Evolutionary conservation across 2,797 vertebrate genomes (phyloP).

Genomic region (Pseudochromis fuscus): DNA sequence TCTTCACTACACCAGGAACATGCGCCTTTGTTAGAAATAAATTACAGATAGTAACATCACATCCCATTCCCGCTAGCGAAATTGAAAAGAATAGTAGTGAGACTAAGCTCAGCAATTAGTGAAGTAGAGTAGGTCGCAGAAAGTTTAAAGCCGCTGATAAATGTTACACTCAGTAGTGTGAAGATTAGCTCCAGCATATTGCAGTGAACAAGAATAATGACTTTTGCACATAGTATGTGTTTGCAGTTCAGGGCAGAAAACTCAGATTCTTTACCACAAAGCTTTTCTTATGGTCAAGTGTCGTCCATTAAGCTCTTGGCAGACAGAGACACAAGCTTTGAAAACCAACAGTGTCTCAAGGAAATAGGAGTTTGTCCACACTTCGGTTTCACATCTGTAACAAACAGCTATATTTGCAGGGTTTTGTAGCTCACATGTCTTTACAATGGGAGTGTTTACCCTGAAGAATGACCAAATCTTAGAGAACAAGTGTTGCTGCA

Average conservation of each 20-base stretch:
- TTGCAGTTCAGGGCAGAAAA: conserved; percentile 34
- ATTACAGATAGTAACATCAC: background rate
- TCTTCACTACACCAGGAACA: conserved; percentile 1
- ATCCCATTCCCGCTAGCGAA: background rate
- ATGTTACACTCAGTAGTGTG: conserved; percentile 4
- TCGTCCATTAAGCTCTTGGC: conserved; percentile 46
- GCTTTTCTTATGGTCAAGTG: conserved; percentile 60
- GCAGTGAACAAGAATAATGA: background rate
- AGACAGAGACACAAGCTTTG: conserved; percentile 38
- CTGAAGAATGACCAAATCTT: background rate
- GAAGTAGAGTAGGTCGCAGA: background rate
- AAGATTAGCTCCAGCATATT: background rate
- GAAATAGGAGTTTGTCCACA: conserved; percentile 19
- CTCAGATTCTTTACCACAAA: conserved; percentile 34
- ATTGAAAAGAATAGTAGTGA: background rate
- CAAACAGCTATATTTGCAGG: background rate
- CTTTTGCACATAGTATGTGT: background rate
- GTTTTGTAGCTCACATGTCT: conserved; percentile 14
- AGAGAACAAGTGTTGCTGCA: background rate
- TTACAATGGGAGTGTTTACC: background rate
- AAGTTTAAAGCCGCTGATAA: background rate
- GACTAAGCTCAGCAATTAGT: conserved; percentile 11
- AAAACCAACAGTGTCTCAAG: conserved; percentile 48
- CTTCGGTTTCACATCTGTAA: conserved; percentile 4
- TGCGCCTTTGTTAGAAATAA: background rate